A percentile compares a stretch with the other conserved stretches of the same genome.
These are phyloP conservation scores for Anguilla rostrata DNA, from an alignment of 2,113 vertebrate genomes.

Conservation along the genomic window DNA sequence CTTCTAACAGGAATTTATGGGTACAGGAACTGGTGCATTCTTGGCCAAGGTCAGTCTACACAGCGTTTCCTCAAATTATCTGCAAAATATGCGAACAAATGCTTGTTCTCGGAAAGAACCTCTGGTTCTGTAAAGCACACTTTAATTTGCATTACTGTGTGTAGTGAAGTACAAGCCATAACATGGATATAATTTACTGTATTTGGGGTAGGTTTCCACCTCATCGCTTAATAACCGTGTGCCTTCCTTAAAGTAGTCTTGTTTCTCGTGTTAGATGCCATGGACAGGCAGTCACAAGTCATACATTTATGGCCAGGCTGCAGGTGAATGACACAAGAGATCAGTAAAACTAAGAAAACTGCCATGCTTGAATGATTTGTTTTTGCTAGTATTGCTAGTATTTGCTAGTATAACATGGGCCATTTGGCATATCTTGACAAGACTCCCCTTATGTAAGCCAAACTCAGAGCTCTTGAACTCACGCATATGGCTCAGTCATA, in stretches of 20 bases:
- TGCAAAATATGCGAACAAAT: neutral
- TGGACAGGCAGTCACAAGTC: neutral
- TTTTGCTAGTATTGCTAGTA: neutral
- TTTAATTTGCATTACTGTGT: constrained; percentile 10
- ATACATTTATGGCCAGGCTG: too few species aligned
- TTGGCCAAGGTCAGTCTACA: constrained; percentile 10
- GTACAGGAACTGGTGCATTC: neutral
- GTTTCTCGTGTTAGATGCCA: neutral
- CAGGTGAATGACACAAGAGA: neutral
- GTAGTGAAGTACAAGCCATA: neutral
- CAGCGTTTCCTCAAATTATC: neutral
- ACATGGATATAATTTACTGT: constrained; percentile 22
- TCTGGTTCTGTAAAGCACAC: neutral
- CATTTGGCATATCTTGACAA: neutral
- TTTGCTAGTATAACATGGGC: neutral
- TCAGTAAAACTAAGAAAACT: neutral
- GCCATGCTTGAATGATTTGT: neutral
- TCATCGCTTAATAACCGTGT: constrained; percentile 18
- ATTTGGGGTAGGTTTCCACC: constrained; percentile 4
- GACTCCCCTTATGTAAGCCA: neutral
- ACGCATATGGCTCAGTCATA: neutral
- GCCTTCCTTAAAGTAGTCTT: constrained; percentile 7
- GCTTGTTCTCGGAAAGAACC: neutral
- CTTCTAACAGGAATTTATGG: too few species aligned
- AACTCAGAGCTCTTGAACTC: neutral